Conservation (phyloP, 2,888 invertebrate genomes). For the Meta bourneti region DNA sequence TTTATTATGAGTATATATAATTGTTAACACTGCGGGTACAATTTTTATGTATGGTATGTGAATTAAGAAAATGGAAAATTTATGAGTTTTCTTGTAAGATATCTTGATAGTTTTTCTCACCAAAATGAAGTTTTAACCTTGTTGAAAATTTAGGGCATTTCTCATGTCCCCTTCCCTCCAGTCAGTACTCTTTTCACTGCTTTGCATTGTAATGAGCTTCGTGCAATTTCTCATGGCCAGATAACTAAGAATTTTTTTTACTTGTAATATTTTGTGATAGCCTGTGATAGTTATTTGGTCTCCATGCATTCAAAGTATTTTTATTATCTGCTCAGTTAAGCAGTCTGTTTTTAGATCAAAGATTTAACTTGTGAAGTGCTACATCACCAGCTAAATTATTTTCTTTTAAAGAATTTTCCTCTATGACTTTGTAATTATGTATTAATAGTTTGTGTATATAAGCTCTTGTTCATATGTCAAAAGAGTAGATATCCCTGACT, state of each 20-base stretch:
- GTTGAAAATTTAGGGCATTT: neutral
- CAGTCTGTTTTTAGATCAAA: slow-evolving; percentile 22
- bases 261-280: slow-evolving; percentile 41
- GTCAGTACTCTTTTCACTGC: neutral
- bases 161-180: neutral
- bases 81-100: too few species aligned
- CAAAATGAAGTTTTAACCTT: neutral
- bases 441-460: neutral
- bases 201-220: slow-evolving; percentile 5
- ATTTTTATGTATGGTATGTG: too few species aligned
- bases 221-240: slow-evolving; percentile 6
- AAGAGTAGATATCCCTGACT: too few species aligned
- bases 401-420: neutral
- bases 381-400: neutral
- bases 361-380: slow-evolving; percentile 6
- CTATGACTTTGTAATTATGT: neutral
- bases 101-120: neutral
- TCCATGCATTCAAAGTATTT: slow-evolving; percentile 41
- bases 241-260: slow-evolving; percentile 15
- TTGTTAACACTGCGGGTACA: too few species aligned
- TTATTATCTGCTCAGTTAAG: slow-evolving; percentile 16
- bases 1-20: neutral
- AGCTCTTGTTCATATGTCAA: neutral
- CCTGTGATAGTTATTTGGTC: slow-evolving; percentile 45
- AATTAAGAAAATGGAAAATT: too few species aligned